phyloP scores from a whole-genome alignment of 2,888 invertebrate genomes.

The Parnassius glacialis region DNA sequence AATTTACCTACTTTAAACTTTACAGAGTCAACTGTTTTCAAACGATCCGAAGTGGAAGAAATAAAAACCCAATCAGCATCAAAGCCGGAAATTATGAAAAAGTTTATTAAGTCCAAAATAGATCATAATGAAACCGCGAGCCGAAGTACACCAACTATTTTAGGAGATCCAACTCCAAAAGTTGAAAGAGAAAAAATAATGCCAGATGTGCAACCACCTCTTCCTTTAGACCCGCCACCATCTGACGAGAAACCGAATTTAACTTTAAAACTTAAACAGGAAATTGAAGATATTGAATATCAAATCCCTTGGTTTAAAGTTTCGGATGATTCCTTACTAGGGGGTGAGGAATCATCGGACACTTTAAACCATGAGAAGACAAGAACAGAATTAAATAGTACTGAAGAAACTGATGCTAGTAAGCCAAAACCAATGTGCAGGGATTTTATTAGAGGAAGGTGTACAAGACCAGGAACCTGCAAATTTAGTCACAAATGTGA shows the following conservation, averaged over 20 bases:
- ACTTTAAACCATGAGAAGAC: not conserved
- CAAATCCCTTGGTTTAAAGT: conserved; percentile 1
- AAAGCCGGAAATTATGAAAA: conserved; percentile 45
- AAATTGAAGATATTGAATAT: conserved; percentile 30
- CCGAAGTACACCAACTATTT: conserved; percentile 17
- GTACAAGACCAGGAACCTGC: conserved; percentile 46
- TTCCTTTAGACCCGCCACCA: conserved; percentile 36
- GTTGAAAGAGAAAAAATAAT: conserved; percentile 11
- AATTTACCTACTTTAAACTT: too few relatives aligned
- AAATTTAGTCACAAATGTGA: conserved; percentile 54
- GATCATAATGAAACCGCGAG: conserved; percentile 39
- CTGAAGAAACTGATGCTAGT: conserved; percentile 2
- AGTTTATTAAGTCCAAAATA: conserved; percentile 52
- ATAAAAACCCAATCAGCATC: too few relatives aligned
- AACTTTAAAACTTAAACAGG: conserved; percentile 31
- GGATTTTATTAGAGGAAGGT: conserved; percentile 56
- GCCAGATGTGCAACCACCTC: conserved; percentile 32
- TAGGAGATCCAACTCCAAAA: conserved; percentile 12
- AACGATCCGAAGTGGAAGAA: too few relatives aligned
- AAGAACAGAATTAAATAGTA: conserved; percentile 6
- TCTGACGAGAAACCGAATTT: conserved; percentile 26
- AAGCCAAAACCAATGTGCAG: conserved; percentile 46
- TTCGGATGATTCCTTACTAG: too few relatives aligned
- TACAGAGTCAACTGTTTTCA: too few relatives aligned
- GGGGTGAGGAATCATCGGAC: conserved; percentile 4